These are phyloP conservation scores for Guaruba guarouba DNA, from an alignment of 2,113 vertebrate genomes.

Conservation along the genomic window DNA sequence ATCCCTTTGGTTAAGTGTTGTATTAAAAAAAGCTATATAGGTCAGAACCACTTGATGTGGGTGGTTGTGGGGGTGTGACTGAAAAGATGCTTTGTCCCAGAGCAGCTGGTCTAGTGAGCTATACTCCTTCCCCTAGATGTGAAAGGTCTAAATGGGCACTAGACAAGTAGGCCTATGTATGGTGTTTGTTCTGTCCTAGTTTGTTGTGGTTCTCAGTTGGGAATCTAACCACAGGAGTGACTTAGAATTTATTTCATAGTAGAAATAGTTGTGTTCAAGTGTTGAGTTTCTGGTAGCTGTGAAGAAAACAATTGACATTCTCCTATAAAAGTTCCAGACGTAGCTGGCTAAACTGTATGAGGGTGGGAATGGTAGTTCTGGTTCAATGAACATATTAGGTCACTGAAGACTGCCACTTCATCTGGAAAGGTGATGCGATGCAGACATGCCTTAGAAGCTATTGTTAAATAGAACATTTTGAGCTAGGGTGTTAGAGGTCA, in stretches of 20 bases:
- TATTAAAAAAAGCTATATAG: not conserved
- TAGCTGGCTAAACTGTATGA: not conserved
- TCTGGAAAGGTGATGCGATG: not conserved
- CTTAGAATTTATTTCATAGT: not conserved
- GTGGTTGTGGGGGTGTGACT: rapidly evolving
- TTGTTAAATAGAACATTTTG: not conserved
- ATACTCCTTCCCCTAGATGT: not conserved
- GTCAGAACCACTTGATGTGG: not conserved
- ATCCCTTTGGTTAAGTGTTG: not conserved
- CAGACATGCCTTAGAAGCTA: not conserved
- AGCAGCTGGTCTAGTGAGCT: not conserved
- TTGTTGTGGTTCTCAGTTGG: not conserved
- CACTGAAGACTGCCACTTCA: not conserved
- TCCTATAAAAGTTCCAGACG: not conserved
- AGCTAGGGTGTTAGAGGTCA: not conserved
- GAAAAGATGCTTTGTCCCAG: not conserved
- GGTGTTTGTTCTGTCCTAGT: not conserved
- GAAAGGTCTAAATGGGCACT: not conserved
- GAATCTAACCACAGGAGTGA: not conserved
- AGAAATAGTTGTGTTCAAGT: not conserved
- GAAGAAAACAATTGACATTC: not conserved
- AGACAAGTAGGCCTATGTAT: not conserved
- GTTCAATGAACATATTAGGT: not conserved
- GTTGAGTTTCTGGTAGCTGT: not conserved
- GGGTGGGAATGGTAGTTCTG: not conserved